phyloP scores from a whole-genome alignment of 1,140 invertebrate genomes.

The Maconellicoccus hirsutus region DNA sequence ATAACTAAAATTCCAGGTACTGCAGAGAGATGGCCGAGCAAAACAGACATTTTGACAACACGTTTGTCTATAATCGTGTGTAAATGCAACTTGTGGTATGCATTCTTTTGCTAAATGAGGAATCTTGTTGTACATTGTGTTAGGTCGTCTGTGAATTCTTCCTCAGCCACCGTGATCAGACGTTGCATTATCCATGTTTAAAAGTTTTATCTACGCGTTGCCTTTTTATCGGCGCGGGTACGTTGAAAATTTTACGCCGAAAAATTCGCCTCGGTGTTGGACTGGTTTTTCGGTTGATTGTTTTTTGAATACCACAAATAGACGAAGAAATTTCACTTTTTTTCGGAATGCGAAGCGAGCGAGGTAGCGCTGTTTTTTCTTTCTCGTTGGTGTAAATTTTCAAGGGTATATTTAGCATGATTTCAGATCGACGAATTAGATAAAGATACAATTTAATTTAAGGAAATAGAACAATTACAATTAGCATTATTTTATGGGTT shows the following conservation, averaged over 20 bases:
- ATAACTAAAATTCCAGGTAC: conserved; percentile 21
- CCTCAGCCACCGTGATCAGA: conserved; percentile 4
- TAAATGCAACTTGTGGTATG: conserved; percentile 17
- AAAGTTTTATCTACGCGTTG: background rate
- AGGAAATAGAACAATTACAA: background rate
- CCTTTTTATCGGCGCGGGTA: too few species aligned
- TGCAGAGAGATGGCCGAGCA: background rate
- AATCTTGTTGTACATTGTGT: conserved; percentile 21
- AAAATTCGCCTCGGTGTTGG: too few species aligned
- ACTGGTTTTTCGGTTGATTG: too few species aligned
- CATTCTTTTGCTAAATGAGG: conserved; percentile 21
- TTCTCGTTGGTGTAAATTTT: background rate
- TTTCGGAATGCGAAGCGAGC: too few species aligned
- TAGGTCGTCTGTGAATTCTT: conserved; percentile 17
- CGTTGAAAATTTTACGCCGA: too few species aligned
- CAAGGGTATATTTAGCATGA: background rate
- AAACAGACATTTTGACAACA: conserved; percentile 20
- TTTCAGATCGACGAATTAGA: background rate
- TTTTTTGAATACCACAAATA: too few species aligned
- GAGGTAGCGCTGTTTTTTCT: too few species aligned
- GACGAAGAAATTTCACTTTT: too few species aligned
- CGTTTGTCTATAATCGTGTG: conserved; percentile 22
- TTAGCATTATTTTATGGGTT: too few species aligned
- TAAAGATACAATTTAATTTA: background rate
- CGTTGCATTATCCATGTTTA: background rate